Percentiles rank a stretch among this genome's conserved stretches.
Conservation (phyloP, 1,140 invertebrate genomes). For the Yoshiicerus persimilis region DNA sequence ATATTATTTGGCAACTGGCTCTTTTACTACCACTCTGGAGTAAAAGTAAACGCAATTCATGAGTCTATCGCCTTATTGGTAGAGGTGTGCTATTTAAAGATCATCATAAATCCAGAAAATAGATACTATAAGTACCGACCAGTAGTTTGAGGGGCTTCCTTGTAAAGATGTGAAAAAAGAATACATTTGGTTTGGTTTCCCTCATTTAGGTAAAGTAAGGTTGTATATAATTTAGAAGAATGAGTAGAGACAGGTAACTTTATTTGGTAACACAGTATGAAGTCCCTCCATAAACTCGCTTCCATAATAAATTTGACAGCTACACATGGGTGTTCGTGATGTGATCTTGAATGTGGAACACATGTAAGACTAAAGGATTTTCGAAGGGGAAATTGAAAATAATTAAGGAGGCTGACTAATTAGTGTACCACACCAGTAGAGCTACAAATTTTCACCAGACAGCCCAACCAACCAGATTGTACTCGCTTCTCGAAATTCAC, state of each 20-base stretch:
- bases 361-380: slow-evolving; percentile 5
- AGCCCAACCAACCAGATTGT: neutral
- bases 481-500: no score
- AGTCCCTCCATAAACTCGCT: neutral
- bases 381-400: slow-evolving; percentile 39
- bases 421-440: slow-evolving; percentile 25
- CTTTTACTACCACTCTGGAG: no score
- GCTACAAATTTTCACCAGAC: slow-evolving; percentile 6
- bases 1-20: no score
- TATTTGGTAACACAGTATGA: neutral
- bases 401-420: slow-evolving; percentile 38
- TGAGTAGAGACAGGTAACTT: neutral
- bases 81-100: no score
- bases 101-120: neutral
- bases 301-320: slow-evolving; percentile 8
- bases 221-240: neutral
- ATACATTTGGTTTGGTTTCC: neutral
- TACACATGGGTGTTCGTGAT: slow-evolving; percentile 23
- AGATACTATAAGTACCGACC: no score
- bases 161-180: neutral
- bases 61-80: no score
- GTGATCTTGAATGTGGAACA: neutral
- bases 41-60: no score
- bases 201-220: neutral
- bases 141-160: neutral